These are phyloP conservation scores for Rhodophaea formosa DNA, from an alignment of 2,888 invertebrate species.

Conservation along the genomic window DNA sequence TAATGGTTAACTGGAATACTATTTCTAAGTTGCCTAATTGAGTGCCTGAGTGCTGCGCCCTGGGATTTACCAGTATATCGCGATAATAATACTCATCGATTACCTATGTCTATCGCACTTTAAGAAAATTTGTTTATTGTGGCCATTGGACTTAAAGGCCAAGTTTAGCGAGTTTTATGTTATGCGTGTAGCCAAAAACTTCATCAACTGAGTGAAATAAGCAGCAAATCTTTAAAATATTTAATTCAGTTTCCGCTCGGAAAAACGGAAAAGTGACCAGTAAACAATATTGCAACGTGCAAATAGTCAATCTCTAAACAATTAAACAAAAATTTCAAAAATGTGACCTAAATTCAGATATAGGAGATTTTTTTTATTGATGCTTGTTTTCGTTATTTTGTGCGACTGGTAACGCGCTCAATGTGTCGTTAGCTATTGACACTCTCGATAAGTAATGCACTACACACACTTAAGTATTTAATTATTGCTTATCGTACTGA, in stretches of 20 bases:
- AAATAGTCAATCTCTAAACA: slow-evolving; percentile 39
- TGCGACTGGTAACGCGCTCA: no score
- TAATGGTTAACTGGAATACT: slow-evolving; percentile 3
- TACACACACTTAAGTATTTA: no score
- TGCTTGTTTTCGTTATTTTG: no score
- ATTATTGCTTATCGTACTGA: no score
- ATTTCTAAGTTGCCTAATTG: neutral
- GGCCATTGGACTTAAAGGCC: neutral
- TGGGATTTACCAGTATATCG: slow-evolving; percentile 2
- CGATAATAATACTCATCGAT: neutral
- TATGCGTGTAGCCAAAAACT: no score
- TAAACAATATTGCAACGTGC: slow-evolving; percentile 33
- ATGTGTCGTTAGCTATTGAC: no score
- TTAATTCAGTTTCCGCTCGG: neutral
- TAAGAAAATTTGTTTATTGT: neutral
- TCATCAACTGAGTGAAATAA: neutral
- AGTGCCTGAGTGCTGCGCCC: slow-evolving; percentile 1
- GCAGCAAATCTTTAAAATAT: neutral
- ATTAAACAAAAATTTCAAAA: slow-evolving; percentile 29
- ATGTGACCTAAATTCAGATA: no score
- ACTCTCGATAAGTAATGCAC: no score
- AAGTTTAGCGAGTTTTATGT: no score
- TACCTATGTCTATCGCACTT: neutral
- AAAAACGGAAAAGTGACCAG: neutral
- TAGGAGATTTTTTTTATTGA: no score